A percentile compares a stretch with the other conserved stretches of the same genome.
Conservation (phyloP, 1,140 invertebrate genomes). For the Drosophila ironensis region DNA sequence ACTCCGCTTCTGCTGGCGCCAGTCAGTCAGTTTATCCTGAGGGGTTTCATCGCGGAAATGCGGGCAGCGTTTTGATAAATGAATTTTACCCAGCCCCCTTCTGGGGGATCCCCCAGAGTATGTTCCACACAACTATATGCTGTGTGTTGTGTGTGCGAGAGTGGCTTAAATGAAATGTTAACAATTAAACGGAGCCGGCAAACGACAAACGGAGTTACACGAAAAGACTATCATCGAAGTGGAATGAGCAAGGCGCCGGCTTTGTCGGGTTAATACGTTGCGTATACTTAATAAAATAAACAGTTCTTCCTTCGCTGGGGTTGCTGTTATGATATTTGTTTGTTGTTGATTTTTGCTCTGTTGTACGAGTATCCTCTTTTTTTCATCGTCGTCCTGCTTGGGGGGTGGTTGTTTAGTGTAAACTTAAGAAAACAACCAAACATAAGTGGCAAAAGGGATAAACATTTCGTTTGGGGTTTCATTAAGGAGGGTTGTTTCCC, state of each 20-base stretch:
- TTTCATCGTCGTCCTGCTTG: conserved; percentile 1
- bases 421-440: conserved; percentile 60
- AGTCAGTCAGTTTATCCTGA: conserved; percentile 60
- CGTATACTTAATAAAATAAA: conserved; percentile 70
- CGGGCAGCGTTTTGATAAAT: conserved; percentile 76
- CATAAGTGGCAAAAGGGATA: conserved; percentile 66
- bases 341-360: conserved; percentile 26
- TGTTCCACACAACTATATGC: neutral
- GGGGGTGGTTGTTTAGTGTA: conserved; percentile 61
- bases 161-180: conserved; percentile 77
- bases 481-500: conserved; percentile 44
- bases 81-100: conserved; percentile 45
- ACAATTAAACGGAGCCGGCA: conserved; percentile 72
- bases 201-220: conserved; percentile 55
- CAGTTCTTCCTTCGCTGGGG: conserved; percentile 35
- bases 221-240: conserved; percentile 64
- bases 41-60: conserved; percentile 67
- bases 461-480: conserved; percentile 30
- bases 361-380: conserved; percentile 9
- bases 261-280: conserved; percentile 44
- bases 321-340: conserved; percentile 44
- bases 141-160: no score
- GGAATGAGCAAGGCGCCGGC: conserved; percentile 35
- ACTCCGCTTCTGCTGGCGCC: conserved; percentile 68
- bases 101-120: neutral